Conservation (phyloP, 2,113 vertebrate species). For the Notothenia rossii region DNA sequence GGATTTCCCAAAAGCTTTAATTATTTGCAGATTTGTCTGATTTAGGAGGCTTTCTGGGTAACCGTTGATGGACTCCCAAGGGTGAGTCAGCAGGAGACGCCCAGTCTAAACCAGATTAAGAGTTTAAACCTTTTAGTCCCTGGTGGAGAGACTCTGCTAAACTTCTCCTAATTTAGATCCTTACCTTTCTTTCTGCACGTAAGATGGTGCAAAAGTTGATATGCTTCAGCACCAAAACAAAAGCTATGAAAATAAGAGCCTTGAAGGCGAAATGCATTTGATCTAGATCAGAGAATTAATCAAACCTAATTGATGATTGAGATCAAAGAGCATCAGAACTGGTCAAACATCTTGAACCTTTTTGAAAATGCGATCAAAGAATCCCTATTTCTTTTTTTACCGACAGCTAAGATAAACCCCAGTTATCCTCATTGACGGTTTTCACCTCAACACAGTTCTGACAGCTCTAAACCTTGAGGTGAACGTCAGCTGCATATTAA, state of each 20-base stretch:
- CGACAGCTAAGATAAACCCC: constrained; percentile 10
- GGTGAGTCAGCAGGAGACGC: constrained; percentile 36
- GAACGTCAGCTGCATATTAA: constrained; percentile 41
- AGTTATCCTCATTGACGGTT: constrained; percentile 7
- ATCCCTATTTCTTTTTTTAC: background rate
- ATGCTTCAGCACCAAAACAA: background rate
- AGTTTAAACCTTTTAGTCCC: constrained; percentile 60
- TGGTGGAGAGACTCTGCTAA: constrained; percentile 34
- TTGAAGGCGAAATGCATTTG: constrained; percentile 15
- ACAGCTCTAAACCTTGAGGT: constrained; percentile 35
- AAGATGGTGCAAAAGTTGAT: background rate
- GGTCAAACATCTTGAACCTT: constrained; percentile 33
- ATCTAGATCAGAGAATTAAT: constrained; percentile 19
- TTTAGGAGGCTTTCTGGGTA: constrained; percentile 38
- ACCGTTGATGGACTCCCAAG: constrained; percentile 30
- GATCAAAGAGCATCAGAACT: constrained; percentile 22
- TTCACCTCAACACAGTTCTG: constrained; percentile 9
- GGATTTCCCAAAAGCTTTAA: constrained; percentile 49
- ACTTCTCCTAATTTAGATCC: constrained; percentile 18
- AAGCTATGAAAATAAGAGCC: constrained; percentile 1
- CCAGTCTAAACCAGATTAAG: constrained; percentile 65
- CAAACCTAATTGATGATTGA: background rate
- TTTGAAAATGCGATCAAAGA: constrained; percentile 20
- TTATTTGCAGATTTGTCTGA: constrained; percentile 69
- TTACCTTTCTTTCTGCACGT: background rate